phyloP scores from a whole-genome alignment of 2,888 invertebrate genomes.

The Temnothorax ravouxi region DNA sequence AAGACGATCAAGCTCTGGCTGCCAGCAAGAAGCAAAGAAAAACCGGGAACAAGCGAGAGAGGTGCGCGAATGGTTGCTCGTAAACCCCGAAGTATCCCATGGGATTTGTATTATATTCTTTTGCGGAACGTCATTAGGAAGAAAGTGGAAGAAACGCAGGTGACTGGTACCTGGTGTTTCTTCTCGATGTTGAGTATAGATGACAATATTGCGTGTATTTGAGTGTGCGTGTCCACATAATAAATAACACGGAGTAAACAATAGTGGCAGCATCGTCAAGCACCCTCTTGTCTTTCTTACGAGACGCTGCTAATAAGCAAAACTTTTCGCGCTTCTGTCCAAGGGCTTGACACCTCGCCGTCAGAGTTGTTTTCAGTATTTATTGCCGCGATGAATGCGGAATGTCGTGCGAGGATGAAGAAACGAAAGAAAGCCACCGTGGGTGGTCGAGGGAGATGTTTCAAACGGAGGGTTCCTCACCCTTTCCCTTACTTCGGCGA shows the following conservation, averaged over 20 bases:
- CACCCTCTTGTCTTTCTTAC: conserved; percentile 33
- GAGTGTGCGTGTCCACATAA: conserved; percentile 51
- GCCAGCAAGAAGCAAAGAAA: conserved; percentile 36
- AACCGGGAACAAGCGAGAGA: conserved; percentile 31
- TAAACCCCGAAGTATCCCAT: conserved; percentile 68
- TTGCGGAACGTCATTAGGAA: conserved; percentile 69
- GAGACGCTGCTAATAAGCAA: conserved; percentile 65
- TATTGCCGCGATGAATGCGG: conserved; percentile 69
- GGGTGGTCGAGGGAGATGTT: conserved; percentile 30
- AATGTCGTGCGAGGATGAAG: conserved; percentile 56
- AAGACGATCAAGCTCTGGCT: conserved; percentile 32
- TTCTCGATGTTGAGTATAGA: conserved; percentile 1
- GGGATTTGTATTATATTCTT: conserved; percentile 76
- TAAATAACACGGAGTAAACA: conserved; percentile 27
- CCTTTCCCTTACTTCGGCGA: conserved; percentile 3
- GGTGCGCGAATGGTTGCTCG: conserved; percentile 54
- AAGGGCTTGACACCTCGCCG: conserved; percentile 43
- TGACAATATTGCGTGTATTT: conserved; percentile 34
- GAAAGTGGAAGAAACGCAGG: conserved; percentile 45
- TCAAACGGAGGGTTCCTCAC: conserved; percentile 43
- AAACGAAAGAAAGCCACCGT: conserved; percentile 32
- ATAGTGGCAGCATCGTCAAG: conserved; percentile 40
- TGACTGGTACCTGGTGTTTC: conserved; percentile 20
- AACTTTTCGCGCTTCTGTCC: conserved; percentile 65
- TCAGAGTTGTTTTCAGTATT: conserved; percentile 64